Evolutionary conservation across 2,113 vertebrate genomes (phyloP).

Genomic region (Etia nguti): DNA sequence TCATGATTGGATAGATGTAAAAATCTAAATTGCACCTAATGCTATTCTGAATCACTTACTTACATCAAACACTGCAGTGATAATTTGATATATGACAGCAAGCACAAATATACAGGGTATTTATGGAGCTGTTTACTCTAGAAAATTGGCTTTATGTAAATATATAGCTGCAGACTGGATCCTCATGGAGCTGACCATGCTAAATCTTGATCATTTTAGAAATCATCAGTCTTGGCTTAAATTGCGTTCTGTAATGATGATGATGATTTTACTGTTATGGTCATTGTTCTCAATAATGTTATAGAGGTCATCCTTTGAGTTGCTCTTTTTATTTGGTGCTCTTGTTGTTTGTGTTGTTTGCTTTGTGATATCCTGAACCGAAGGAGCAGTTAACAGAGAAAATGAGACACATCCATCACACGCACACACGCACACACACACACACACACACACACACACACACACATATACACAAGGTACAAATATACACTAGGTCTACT

Average conservation of each 20-base stretch:
- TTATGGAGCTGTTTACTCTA: neutral
- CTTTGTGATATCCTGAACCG: constrained; percentile 1
- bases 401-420: constrained; percentile 37
- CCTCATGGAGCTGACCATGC: neutral
- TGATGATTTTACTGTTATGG: neutral
- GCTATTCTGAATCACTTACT: neutral
- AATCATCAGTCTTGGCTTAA: neutral
- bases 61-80: neutral
- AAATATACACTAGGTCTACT: neutral
- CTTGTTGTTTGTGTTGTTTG: neutral
- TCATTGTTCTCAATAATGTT: neutral
- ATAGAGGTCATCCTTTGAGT: neutral
- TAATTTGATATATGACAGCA: neutral
- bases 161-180: neutral
- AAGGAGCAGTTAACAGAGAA: constrained; percentile 12
- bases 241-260: neutral
- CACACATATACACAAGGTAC: neutral
- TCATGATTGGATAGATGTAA: neutral
- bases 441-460: neutral
- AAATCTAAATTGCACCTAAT: neutral
- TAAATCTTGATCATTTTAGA: neutral
- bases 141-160: neutral
- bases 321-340: neutral
- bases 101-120: neutral
- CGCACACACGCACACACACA: neutral